phyloP scores from a whole-genome alignment of 2,888 invertebrate species.

The Volucella bombylans region DNA sequence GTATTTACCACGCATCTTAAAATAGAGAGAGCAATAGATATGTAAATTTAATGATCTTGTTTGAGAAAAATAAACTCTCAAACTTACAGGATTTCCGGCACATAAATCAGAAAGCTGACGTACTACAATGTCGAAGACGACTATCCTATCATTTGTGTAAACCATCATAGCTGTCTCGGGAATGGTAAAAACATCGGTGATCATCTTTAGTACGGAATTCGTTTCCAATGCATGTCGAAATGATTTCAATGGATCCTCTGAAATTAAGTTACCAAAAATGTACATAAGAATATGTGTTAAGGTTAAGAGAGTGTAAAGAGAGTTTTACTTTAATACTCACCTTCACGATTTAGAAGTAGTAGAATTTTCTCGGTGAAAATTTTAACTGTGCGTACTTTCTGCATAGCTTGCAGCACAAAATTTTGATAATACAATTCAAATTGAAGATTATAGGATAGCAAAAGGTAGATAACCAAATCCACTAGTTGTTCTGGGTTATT shows the following conservation, averaged over 20 bases:
- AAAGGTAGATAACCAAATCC: constrained; percentile 91
- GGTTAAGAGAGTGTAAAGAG: too few relatives aligned
- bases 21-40: constrained; percentile 71
- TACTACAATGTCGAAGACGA: constrained; percentile 95
- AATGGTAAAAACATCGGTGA: constrained; percentile 92
- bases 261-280: constrained; percentile 74
- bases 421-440: constrained; percentile 88
- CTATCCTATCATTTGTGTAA: constrained; percentile 97
- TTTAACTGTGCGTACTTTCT: constrained; percentile 89
- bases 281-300: too few relatives aligned
- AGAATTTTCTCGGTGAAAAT: constrained; percentile 95
- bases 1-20: constrained; percentile 89
- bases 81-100: constrained; percentile 90
- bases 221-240: constrained; percentile 92
- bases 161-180: constrained; percentile 92
- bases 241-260: constrained; percentile 93
- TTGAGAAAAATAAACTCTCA: not conserved
- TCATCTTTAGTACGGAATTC: constrained; percentile 94
- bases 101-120: constrained; percentile 94
- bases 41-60: constrained; percentile 8
- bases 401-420: constrained; percentile 87
- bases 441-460: constrained; percentile 95
- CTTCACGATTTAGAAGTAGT: constrained; percentile 94
- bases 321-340: constrained; percentile 82
- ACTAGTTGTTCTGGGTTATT: constrained; percentile 93